Base-by-base conservation (phyloP, 92 coral and sea anemone species). In the Desmophyllum pertusum region DNA sequence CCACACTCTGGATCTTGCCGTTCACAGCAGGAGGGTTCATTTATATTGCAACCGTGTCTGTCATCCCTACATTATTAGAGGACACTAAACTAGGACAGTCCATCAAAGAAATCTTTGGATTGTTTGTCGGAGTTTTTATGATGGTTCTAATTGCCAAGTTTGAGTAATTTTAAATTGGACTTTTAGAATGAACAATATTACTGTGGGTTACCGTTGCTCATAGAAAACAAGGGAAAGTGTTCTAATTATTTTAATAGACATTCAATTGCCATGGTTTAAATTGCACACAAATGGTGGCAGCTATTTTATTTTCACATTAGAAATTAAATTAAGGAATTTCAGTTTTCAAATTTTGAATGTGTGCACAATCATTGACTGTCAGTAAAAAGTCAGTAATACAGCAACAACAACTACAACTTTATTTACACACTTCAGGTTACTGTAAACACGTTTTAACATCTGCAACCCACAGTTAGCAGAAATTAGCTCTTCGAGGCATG, bases 21-120 rank as follows among this genome's bases (percentile, higher is more conserved):
- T 96, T 96, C 81, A 96, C 99, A 19, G 99, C 98, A 27, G 99
- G 99, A 14, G 99, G 99, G 2, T 96, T 96, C 71, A 96, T 96
- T 40, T 96, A 96, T 70, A 96, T 96, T 30, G 99, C 99, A 14
- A 96, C 99, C 13, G 99, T 96, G 73, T 96, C 99, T 37, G 98
- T 96, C 68, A 96, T 96, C 27, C 99, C 99, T 35, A 98, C 92
- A 68, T 83, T 96, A 59, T 79, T 96, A 65, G 95, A 89, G 73
- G 98, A 94, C 87, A 88, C 97, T 71, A 96, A 96, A 81, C 38
- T 96, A 35, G 94, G 98, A 79, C 99, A 96, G 84, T 94, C 99
- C 17, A 87, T 96, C 33, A 96, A 96, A 85, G 99, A 96, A 81
- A 91, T 96, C 27, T 18, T 96, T 31, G 95, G 95, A 38, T 92